A percentile compares a stretch with the other conserved stretches of the same genome.
Evolutionary conservation across 2,888 invertebrate genomes (phyloP).

Genomic region (Drosophila subsilvestris): DNA sequence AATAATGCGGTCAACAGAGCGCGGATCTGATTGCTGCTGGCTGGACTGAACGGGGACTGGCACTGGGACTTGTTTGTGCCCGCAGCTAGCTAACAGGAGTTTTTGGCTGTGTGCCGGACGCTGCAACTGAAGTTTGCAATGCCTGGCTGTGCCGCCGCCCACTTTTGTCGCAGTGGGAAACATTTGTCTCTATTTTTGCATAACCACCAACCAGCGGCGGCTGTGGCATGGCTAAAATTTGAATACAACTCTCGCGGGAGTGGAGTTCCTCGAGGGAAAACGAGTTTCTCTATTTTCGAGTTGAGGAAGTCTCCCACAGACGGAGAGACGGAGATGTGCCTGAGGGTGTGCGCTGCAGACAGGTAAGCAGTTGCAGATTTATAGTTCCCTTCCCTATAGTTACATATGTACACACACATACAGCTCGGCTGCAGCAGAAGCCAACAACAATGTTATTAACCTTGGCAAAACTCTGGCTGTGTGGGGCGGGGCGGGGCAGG

Average conservation of each 20-base stretch:
- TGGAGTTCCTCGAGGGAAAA: slow-evolving; percentile 32
- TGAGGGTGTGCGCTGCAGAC: neutral
- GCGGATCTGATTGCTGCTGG: neutral
- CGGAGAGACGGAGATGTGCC: neutral
- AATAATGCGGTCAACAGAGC: slow-evolving; percentile 62
- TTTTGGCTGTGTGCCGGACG: neutral
- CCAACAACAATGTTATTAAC: slow-evolving; percentile 20
- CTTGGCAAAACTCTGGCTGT: slow-evolving; percentile 7
- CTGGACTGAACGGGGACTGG: too few relatives aligned
- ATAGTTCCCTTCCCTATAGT: neutral
- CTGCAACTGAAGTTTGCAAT: slow-evolving; percentile 3
- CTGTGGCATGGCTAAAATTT: slow-evolving; percentile 34
- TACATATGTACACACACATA: neutral
- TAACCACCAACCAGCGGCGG: slow-evolving; percentile 23
- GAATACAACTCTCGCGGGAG: slow-evolving; percentile 8
- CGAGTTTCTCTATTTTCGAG: slow-evolving; percentile 45
- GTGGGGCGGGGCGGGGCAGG: slow-evolving; percentile 4
- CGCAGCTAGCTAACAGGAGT: slow-evolving; percentile 52
- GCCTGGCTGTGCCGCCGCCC: slow-evolving; percentile 37
- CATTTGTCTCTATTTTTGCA: slow-evolving; percentile 47
- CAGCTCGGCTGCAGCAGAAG: slow-evolving; percentile 15
- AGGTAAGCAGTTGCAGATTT: neutral
- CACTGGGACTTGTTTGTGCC: slow-evolving; percentile 30
- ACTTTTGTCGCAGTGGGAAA: slow-evolving; percentile 43
- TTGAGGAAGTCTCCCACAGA: slow-evolving; percentile 6